Evolutionary conservation across 1,140 invertebrate species (phyloP).

Genomic region (Drosophila baimaii): DNA sequence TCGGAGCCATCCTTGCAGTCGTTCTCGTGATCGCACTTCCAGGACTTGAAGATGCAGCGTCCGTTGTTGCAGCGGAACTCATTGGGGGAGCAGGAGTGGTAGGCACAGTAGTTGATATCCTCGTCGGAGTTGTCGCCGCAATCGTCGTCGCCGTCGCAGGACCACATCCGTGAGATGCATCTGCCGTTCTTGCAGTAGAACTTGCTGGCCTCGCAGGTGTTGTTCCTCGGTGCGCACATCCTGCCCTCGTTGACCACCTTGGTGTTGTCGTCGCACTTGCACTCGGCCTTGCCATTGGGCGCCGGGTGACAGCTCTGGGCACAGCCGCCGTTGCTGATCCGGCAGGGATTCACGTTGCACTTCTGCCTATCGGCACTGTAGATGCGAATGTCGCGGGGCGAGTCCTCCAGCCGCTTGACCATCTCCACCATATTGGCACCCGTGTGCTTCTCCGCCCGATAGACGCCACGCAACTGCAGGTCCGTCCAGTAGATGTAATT

Average conservation of each 20-base stretch:
- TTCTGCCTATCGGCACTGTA: constrained; percentile 92
- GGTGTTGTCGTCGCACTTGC: constrained; percentile 93
- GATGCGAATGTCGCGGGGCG: constrained; percentile 95
- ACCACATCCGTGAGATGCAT: constrained; percentile 98
- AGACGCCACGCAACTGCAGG: constrained; percentile 96
- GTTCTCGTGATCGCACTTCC: constrained; percentile 97
- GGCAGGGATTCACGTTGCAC: constrained; percentile 94
- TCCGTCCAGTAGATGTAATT: constrained; percentile 99
- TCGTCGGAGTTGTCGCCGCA: constrained; percentile 98
- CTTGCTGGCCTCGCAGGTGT: constrained; percentile 94
- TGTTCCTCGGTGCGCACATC: constrained; percentile 95
- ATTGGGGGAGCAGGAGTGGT: constrained; percentile 95
- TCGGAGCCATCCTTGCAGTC: constrained; percentile 97
- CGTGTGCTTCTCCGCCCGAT: constrained; percentile 98
- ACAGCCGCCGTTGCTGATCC: constrained; percentile 97
- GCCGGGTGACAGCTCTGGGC: constrained; percentile 97
- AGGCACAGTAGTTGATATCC: constrained; percentile 95
- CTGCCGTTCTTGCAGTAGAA: constrained; percentile 97
- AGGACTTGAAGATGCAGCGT: constrained; percentile 96
- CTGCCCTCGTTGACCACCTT: constrained; percentile 96
- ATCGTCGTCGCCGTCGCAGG: constrained; percentile 96
- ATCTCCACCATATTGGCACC: constrained; percentile 97
- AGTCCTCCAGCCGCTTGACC: constrained; percentile 95
- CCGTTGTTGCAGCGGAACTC: constrained; percentile 98
- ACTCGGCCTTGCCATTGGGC: constrained; percentile 92